Conservation (phyloP, 2,797 vertebrate species). For the Sus cebifrons region DNA sequence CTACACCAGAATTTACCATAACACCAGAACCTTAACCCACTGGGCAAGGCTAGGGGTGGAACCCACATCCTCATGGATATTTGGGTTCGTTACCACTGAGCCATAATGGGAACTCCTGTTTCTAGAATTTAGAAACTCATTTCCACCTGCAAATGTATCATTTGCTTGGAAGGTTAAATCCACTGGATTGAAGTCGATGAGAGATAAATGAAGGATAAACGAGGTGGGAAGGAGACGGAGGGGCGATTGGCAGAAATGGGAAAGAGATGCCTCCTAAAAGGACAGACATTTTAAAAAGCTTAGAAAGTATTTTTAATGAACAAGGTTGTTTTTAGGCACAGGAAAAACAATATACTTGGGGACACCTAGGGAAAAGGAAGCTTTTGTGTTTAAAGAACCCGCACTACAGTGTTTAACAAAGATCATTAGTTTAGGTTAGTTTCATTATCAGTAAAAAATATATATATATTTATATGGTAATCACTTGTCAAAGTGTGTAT, state of each 20-base stretch:
- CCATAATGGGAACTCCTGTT: background rate
- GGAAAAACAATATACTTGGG: background rate
- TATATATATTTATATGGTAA: background rate
- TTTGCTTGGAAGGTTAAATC: background rate
- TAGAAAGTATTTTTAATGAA: background rate
- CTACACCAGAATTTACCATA: no score
- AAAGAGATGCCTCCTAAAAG: background rate
- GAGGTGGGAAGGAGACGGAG: rapidly evolving
- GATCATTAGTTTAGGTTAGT: background rate
- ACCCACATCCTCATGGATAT: no score
- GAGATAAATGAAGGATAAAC: background rate
- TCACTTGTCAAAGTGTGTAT: background rate
- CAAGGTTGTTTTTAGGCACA: background rate
- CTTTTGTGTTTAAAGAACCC: background rate
- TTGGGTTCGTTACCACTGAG: no score
- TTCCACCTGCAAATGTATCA: background rate
- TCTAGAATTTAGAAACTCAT: background rate
- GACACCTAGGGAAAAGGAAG: background rate
- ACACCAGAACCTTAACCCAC: no score
- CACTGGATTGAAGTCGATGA: background rate
- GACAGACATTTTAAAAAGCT: background rate
- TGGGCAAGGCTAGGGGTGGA: no score
- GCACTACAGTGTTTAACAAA: background rate
- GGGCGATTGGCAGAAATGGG: background rate
- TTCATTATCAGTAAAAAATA: background rate